Evolutionary conservation across 2,888 invertebrate genomes (phyloP), one percentile per base, ranked within the genome.

Genomic region (Acrobasis consociella): DNA sequence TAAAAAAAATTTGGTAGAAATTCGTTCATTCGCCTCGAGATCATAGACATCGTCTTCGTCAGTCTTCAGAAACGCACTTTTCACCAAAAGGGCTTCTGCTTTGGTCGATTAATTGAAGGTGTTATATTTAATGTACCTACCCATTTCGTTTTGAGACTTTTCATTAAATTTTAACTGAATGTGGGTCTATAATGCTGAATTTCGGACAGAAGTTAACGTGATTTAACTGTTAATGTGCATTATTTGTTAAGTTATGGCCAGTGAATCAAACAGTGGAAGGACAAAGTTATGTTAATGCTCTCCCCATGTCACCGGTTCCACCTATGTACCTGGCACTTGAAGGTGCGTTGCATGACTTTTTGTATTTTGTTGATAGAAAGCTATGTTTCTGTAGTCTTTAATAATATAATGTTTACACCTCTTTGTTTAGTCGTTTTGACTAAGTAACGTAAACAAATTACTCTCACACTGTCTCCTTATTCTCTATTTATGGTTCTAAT

Each of bases 201-300:
- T 71, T 66, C 53, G 64, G 67, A 71, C 70, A 67, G 67, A 76
- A 74, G 62, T 68, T 67, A 69, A 69, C 72, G 77, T 74, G 72
- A 73, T 73, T 66, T 64, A 67, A 69, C 68, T 66, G 68, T 69
- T 58, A 68, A 81, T 83, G 82, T 72, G 56, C 13, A 71, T 69
- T 70, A 71, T 70, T 71, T 72, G 69, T 68, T 68, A 67, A 82
- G 81, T 77, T 82, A 91, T 89, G 89, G 82, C 81, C 68, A 77
- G 85, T 87, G 85, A 81, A 80, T 67, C 77, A 74, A 71, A 77
- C 78, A 77, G 86, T 85, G 81, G 76, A 77, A 84, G 87, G 86
- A 89, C 89, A 83, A 86, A 87, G 87, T 86, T 89, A 89, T 90
- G 91, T 80, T 91, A 88, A 88, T 89, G 82, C 80, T 79, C 81